These are phyloP conservation scores for Tachysurus vachellii DNA, from an alignment of 2,113 vertebrate genomes.

Conservation along the genomic window DNA sequence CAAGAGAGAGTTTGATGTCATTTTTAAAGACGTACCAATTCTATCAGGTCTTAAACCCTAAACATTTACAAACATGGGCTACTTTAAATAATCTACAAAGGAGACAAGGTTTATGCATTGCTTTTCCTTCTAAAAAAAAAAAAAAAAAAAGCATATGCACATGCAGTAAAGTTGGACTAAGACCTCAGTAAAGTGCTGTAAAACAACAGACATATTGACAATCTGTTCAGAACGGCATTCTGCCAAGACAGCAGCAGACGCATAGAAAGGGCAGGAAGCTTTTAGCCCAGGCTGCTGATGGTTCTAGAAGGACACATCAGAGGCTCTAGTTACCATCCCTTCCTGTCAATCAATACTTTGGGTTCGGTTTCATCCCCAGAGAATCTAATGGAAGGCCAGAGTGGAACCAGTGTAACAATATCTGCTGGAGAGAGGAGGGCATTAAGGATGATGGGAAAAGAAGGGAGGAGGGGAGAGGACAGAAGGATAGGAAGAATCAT, in stretches of 20 bases:
- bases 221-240: constrained; percentile 38
- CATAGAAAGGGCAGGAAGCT: constrained; percentile 8
- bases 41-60: not conserved
- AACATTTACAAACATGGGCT: not conserved
- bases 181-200: constrained; percentile 16
- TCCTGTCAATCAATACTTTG: constrained; percentile 93
- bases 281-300: constrained; percentile 56
- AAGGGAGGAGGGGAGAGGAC: constrained; percentile 25
- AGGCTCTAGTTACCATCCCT: constrained; percentile 90
- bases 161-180: not conserved
- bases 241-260: constrained; percentile 24
- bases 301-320: constrained; percentile 71
- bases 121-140: not conserved
- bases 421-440: constrained; percentile 76
- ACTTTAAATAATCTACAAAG: not conserved
- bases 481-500: not conserved
- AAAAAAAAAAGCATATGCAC: not conserved
- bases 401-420: constrained; percentile 93
- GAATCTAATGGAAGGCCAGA: constrained; percentile 93
- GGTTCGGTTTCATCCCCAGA: constrained; percentile 91
- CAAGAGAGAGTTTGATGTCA: not conserved
- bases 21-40: not conserved
- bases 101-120: not conserved
- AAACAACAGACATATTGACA: constrained; percentile 4
- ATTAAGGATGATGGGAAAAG: constrained; percentile 45